Conservation (phyloP, 1,140 invertebrate genomes). For the Ooceraea biroi region DNA sequence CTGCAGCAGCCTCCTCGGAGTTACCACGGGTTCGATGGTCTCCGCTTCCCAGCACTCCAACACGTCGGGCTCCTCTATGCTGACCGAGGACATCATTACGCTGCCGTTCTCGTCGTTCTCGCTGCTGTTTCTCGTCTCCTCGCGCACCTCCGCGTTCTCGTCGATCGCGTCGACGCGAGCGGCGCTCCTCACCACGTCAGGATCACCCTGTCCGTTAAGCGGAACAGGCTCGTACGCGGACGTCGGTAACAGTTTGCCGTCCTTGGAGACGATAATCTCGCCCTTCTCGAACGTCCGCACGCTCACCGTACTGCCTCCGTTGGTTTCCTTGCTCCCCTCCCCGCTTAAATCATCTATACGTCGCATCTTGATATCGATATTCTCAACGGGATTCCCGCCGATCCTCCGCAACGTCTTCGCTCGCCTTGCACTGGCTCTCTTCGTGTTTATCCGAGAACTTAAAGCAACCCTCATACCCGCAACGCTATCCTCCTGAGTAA, state of each 20-base stretch:
- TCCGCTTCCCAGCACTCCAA: slow-evolving; percentile 85
- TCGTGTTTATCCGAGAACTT: slow-evolving; percentile 82
- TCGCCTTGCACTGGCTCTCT: slow-evolving; percentile 66
- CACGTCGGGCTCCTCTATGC: slow-evolving; percentile 85
- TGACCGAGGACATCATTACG: slow-evolving; percentile 77
- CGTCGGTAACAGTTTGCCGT: slow-evolving; percentile 81
- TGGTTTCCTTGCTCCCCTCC: slow-evolving; percentile 61
- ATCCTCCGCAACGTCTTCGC: slow-evolving; percentile 54
- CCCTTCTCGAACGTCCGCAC: slow-evolving; percentile 83
- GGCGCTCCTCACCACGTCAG: not conserved
- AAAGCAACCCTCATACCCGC: slow-evolving; percentile 85
- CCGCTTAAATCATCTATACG: slow-evolving; percentile 23
- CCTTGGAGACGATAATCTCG: slow-evolving; percentile 83
- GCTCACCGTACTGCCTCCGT: slow-evolving; percentile 64
- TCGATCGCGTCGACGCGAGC: not conserved
- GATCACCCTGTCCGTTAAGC: slow-evolving; percentile 11
- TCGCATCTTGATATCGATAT: slow-evolving; percentile 66
- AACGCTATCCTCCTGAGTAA: slow-evolving; percentile 84
- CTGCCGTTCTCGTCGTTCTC: slow-evolving; percentile 65
- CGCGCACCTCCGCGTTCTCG: slow-evolving; percentile 16
- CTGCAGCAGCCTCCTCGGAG: slow-evolving; percentile 68
- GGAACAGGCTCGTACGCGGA: slow-evolving; percentile 72
- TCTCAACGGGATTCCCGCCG: slow-evolving; percentile 50
- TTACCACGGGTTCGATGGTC: slow-evolving; percentile 79
- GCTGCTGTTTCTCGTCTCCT: slow-evolving; percentile 49